Evolutionary conservation across 2,888 invertebrate genomes (phyloP).

Genomic region (Pyrgus malvae): DNA sequence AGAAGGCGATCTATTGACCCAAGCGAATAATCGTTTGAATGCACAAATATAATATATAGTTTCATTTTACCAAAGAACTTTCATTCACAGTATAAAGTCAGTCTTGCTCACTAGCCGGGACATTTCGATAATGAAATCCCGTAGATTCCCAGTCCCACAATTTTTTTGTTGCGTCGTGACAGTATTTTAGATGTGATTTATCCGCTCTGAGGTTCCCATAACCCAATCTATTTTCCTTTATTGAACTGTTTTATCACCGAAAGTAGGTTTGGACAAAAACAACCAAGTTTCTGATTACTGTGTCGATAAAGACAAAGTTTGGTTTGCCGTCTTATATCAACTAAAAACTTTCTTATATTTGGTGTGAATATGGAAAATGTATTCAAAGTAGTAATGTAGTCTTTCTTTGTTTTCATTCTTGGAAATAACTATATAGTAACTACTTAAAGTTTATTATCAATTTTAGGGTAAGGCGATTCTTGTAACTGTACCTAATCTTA

Average conservation of each 20-base stretch:
- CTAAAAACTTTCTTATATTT: no score
- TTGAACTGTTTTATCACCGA: slow-evolving; percentile 37
- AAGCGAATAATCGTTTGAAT: slow-evolving; percentile 8
- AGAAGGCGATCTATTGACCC: background rate
- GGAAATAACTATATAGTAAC: no score
- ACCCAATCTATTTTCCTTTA: slow-evolving; percentile 64
- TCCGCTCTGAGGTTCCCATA: slow-evolving; percentile 71
- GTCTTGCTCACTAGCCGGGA: slow-evolving; percentile 58
- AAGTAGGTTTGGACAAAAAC: background rate
- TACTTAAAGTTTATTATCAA: no score
- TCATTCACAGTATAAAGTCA: slow-evolving; percentile 46
- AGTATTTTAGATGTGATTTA: slow-evolving; percentile 76
- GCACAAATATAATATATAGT: slow-evolving; percentile 28
- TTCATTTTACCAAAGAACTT: slow-evolving; percentile 37
- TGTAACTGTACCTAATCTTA: no score
- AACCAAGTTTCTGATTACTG: no score
- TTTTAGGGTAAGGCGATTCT: no score
- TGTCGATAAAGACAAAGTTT: no score
- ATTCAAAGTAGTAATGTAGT: no score
- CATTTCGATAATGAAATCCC: slow-evolving; percentile 63
- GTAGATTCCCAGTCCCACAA: slow-evolving; percentile 57
- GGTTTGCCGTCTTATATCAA: no score
- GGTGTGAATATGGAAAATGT: no score
- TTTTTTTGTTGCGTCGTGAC: slow-evolving; percentile 72
- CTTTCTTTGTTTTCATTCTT: no score